Evolutionary conservation across 2,888 invertebrate genomes (phyloP).

Genomic region (Apamea anceps): DNA sequence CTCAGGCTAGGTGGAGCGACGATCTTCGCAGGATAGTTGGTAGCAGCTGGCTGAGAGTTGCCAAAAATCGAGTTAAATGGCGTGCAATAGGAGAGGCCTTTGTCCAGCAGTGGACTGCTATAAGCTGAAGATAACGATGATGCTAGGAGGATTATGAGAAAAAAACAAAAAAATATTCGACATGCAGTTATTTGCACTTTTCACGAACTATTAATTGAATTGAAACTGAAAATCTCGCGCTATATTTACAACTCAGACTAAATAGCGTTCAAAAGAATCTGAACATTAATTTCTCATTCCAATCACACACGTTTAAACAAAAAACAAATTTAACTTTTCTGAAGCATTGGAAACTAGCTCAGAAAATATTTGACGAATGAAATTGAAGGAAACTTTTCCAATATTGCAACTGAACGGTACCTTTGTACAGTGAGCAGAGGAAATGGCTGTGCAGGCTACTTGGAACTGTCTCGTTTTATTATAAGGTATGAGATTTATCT

Average conservation of each 20-base stretch:
- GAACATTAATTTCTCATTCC: constrained; percentile 31
- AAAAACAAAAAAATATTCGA: neutral
- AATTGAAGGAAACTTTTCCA: constrained; percentile 57
- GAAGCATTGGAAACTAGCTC: constrained; percentile 50
- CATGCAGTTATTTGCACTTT: neutral
- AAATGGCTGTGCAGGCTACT: neutral
- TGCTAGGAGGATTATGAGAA: no score
- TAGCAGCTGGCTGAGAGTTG: no score
- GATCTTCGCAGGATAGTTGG: no score
- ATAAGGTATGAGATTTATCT: no score
- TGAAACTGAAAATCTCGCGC: neutral
- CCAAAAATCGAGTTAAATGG: no score
- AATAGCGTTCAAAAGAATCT: neutral
- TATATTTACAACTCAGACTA: neutral
- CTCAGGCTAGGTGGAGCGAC: no score
- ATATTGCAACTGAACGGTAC: constrained; percentile 51
- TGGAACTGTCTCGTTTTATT: neutral
- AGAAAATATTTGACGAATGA: constrained; percentile 60
- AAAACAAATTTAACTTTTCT: constrained; percentile 50
- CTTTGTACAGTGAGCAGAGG: constrained; percentile 5
- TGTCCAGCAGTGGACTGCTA: no score
- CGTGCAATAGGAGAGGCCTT: no score
- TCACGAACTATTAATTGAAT: neutral
- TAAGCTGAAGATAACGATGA: no score
- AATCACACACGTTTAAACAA: constrained; percentile 41